These are phyloP conservation scores for Merops nubicus DNA, from an alignment of 2,113 vertebrate species.

Conservation along the genomic window DNA sequence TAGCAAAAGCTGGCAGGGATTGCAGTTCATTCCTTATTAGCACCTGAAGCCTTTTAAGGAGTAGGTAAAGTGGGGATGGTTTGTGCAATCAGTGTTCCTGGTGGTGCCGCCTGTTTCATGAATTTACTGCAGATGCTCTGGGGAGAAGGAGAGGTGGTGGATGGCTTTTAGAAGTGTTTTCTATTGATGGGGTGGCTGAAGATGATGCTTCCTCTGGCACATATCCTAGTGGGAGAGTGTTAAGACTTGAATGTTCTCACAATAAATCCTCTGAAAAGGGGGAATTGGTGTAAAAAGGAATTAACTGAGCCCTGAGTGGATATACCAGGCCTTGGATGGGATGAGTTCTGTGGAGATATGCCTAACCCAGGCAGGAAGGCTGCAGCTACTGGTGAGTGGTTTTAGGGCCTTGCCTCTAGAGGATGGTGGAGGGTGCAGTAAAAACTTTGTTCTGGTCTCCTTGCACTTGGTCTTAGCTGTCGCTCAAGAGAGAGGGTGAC, in stretches of 20 bases:
- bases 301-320: background rate
- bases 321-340: accelerated
- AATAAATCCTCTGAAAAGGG: accelerated
- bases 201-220: accelerated
- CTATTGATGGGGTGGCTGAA: accelerated
- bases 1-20: background rate
- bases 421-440: accelerated
- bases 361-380: background rate
- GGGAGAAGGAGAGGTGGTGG: accelerated
- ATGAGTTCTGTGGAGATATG: background rate
- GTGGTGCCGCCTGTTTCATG: background rate
- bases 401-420: background rate
- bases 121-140: background rate
- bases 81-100: background rate
- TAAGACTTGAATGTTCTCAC: accelerated
- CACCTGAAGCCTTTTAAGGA: background rate
- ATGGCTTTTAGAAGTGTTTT: background rate
- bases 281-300: background rate
- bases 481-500: background rate
- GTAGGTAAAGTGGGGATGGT: background rate
- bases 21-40: background rate
- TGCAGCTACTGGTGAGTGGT: background rate
- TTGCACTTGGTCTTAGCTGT: accelerated
- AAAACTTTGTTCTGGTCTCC: background rate
- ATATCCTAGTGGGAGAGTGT: accelerated